Conservation (phyloP, 2,797 vertebrate species). For the Amphiprion clarkii region DNA sequence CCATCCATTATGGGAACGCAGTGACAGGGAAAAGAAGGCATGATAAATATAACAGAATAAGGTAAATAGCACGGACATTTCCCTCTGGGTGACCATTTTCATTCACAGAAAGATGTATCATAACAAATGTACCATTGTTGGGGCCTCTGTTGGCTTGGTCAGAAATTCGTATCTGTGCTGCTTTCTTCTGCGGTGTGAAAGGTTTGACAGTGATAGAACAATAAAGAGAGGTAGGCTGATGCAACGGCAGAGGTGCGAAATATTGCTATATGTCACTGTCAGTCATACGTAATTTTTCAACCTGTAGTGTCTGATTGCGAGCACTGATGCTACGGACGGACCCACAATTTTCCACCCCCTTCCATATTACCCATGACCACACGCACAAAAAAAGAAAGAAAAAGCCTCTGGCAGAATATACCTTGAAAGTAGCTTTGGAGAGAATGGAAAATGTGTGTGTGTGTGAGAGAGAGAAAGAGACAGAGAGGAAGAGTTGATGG, state of each 20-base stretch:
- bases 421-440: constrained; percentile 69
- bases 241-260: constrained; percentile 48
- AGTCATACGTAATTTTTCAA: constrained; percentile 57
- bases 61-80: constrained; percentile 9
- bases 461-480: constrained; percentile 18
- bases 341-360: constrained; percentile 51
- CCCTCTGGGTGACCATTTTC: constrained; percentile 11
- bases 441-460: constrained; percentile 47
- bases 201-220: constrained; percentile 67
- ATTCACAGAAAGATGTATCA: constrained; percentile 13
- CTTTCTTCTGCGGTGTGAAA: constrained; percentile 64
- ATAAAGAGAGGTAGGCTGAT: constrained; percentile 54
- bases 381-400: constrained; percentile 5
- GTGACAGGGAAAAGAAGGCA: constrained; percentile 8
- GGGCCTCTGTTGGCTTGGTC: constrained; percentile 1
- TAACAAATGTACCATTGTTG: constrained; percentile 2
- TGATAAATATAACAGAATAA: constrained; percentile 19
- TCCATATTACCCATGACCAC: constrained; percentile 68
- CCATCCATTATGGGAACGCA: constrained; percentile 22
- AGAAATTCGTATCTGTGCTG: constrained; percentile 43
- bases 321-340: constrained; percentile 32
- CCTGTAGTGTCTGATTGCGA: constrained; percentile 48
- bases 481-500: constrained; percentile 7
- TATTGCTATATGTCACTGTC: constrained; percentile 67
- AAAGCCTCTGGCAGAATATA: constrained; percentile 65